Base-by-base conservation (phyloP, 2,113 vertebrate species). In the Notothenia coriiceps region DNA sequence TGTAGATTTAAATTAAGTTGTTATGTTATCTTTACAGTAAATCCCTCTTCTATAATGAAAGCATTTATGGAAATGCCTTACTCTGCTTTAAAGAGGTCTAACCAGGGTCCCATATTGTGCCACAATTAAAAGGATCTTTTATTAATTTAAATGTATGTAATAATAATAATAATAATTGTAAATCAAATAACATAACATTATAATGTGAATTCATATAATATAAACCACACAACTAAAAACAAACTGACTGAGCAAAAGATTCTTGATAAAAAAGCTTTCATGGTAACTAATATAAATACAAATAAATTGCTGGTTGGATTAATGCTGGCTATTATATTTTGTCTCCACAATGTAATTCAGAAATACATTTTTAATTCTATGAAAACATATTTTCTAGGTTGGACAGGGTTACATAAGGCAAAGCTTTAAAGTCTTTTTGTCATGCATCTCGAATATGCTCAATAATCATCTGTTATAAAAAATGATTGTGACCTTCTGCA, bases 1-100 rank as follows among this genome's bases (percentile, higher is more conserved):
- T 9, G 1, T 17, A 50, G 66, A 77, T 75, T 74, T 70, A 2
- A 61, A 33, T 66, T 49, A 62, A 22, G 9, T 61, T 40, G 20
- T 62, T 1, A 6, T 69, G n/a, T 65, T 65, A 84, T 82, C 66
- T 67, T 68, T 33, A 49, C 6, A 25, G 29, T 80, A 76, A 86
- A 81, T 82, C 60, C 67, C 46, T 83, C 57, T 73, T 14, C 25
- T 80, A 43, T 80, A 33, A 85, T 79, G 61, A 84, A 57, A 35
- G 10, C 52, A 65, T 71, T 79, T 49, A 52, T 76, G 44, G 47
- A 79, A 73, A 80, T 60, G 77, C 59, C 46, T 62, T 13, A 67
- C 64, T 82, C 56, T 70, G 43, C 65, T 75, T 64, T 75, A 83
- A 25, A 54, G 18, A 75, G 52, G 43, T 71, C 29, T 68, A 22